Evolutionary conservation across 2,888 invertebrate genomes (phyloP), one percentile per base, ranked within the genome.

Genomic region (Nephrocerus scutellatus): DNA sequence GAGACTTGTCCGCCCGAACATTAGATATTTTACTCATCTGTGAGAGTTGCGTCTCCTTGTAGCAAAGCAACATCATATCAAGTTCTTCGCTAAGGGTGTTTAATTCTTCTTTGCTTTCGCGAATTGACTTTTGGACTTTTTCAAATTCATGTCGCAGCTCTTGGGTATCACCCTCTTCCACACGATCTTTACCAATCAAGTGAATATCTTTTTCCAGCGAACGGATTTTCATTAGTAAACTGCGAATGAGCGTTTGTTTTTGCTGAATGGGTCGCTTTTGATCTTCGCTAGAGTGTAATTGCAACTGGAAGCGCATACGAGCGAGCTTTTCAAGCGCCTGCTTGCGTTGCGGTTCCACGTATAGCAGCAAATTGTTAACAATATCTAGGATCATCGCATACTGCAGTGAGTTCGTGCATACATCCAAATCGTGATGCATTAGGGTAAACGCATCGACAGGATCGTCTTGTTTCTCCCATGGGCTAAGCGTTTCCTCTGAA

Each of bases 381-480:
- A 98, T 87, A 68, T 98, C 98, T 56, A 98, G 72, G 24, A 98
- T 80, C 91, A 97, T 96, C 3, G 87, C 88, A 67, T 96, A 97
- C 79, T 92, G 76, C 49, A 89, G 62, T 0, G 92, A 91, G 72
- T 95, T 96, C 26, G 95, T 93, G 72, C 90, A 92, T n/a, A 95
- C 92, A 62, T 96, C 93, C 22, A 98, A 75, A 71, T 97, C 97
- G 63, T 98, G 91, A 72, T 98, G 98, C 82, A 96, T 92, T 32
- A 98, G 74, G 0, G 95, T 96, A 65, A 98, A 95, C 3, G 93
- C 91, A 72, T 98, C 96, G 30, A 92, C 91, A 2, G 92, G 90
- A 44, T 86, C 85, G 54, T 87, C 84, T 49, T 81, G 76, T 43
- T 82, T 78, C 56, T 84, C 84, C 83, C 89, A 89, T 2, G 80